These are phyloP conservation scores for Nasonia longicornis DNA, from an alignment of 1,140 invertebrate genomes.

Conservation along the genomic window DNA sequence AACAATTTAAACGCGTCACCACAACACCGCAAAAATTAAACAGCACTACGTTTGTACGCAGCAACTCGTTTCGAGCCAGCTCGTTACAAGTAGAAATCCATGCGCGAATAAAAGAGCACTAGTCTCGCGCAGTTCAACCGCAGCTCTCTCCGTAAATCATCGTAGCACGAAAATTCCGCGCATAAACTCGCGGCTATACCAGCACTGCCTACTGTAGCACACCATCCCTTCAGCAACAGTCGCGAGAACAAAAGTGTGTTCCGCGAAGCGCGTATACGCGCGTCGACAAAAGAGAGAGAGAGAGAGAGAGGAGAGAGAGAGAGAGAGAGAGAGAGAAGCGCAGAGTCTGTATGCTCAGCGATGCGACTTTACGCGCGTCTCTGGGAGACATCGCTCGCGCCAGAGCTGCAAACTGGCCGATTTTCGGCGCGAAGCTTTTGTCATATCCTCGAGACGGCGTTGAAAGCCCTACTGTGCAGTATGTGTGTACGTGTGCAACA, in stretches of 20 bases:
- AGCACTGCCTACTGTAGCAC: too few species aligned
- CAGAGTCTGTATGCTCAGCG: neutral
- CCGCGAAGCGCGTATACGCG: too few species aligned
- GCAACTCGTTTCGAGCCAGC: neutral
- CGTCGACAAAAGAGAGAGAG: neutral
- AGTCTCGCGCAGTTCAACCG: neutral
- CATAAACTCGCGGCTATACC: constrained; percentile 8
- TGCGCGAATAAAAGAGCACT: neutral
- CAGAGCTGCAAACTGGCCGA: constrained; percentile 6
- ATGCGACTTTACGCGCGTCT: neutral
- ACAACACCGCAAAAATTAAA: too few species aligned
- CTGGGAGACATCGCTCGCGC: neutral
- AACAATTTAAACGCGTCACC: too few species aligned
- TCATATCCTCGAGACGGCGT: neutral
- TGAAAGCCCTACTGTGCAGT: too few species aligned
- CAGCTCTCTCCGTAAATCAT: constrained; percentile 9
- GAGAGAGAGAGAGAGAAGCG: neutral
- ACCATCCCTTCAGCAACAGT: neutral
- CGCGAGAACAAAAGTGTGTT: neutral
- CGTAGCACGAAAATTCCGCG: constrained; percentile 9
- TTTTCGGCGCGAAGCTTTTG: constrained; percentile 2
- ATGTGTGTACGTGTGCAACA: neutral
- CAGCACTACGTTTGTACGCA: too few species aligned
- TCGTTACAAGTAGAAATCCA: neutral
- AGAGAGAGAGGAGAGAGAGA: neutral